Base-by-base conservation (phyloP, 2,113 vertebrate genomes). In the Acrocephalus kingi region DNA sequence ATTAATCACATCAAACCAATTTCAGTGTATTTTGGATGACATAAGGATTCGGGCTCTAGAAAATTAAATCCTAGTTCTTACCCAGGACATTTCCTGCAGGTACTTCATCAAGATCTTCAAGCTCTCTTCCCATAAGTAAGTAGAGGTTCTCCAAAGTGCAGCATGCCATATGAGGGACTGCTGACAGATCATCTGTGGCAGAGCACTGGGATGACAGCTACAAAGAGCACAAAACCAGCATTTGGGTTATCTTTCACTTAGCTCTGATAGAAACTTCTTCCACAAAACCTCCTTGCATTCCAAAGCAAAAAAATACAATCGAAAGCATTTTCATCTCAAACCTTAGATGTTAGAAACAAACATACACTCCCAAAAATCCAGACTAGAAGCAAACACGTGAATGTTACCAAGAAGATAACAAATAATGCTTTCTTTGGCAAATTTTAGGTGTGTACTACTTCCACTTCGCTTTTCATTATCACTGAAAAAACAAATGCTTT, bases 71-170 rank as follows among this genome's bases (percentile, higher is more conserved):
- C 37, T 11, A 58, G 12, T 23, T 54, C 97, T 90, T 97, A 99
- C 99, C 99, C 8, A 99, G 97, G 73, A 99, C 98, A 18, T 99
- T 99, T 89, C 99, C 99, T 10, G 98, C 97, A 64, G 99, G 99
- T 21, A 99, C 99, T 92, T 99, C 98, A 28, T 99, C 97, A 35
- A 99, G 98, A 23, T 98, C 98, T 86, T 99, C 98, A 41, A 99
- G 98, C 88, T 99, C 99, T 78, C 98, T 97, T 39, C 99, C 99
- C 99, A 99, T 99, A 61, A 99, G 98, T 67, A 99, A 98, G 80
- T 99, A 99, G n/a, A 99, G 97, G 78, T 76, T 98, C 48, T 99
- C 98, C 96, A 99, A 54, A 0, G 98, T 97, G 51, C 99, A 99
- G 90, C 97, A 97, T 4, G 98, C 93, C 98, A 99, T 96, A 75